Conservation (phyloP, 2,888 invertebrate species). For the Agonum fuliginosum region DNA sequence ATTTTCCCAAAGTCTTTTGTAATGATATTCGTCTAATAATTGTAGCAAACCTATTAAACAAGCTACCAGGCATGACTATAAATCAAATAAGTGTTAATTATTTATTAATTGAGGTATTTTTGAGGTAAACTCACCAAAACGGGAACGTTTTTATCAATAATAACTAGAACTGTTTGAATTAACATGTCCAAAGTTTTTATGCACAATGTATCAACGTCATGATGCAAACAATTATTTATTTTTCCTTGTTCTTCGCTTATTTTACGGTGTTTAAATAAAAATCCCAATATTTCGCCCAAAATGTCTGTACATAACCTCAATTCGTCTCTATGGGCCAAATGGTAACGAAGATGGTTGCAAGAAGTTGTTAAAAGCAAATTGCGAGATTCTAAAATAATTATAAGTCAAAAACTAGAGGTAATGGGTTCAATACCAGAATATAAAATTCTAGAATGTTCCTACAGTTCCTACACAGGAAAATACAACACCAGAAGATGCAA, state of each 20-base stretch:
- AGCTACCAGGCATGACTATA: slow-evolving; percentile 89
- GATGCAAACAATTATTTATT: slow-evolving; percentile 79
- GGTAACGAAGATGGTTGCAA: slow-evolving; percentile 89
- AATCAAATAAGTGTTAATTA: slow-evolving; percentile 64
- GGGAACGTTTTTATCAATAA: slow-evolving; percentile 85
- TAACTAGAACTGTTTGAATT: slow-evolving; percentile 88
- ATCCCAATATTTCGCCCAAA: slow-evolving; percentile 87
- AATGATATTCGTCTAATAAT: slow-evolving; percentile 90
- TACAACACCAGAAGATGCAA: too few species aligned
- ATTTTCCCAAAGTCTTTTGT: slow-evolving; percentile 90
- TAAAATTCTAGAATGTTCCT: too few species aligned
- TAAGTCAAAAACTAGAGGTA: too few species aligned
- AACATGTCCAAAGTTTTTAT: slow-evolving; percentile 88
- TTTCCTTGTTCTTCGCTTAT: slow-evolving; percentile 74
- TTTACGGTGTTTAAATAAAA: slow-evolving; percentile 75
- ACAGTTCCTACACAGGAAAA: too few species aligned
- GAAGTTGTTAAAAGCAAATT: slow-evolving; percentile 88
- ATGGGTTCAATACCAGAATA: neutral
- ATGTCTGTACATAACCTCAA: slow-evolving; percentile 90
- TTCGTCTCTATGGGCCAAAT: slow-evolving; percentile 88
- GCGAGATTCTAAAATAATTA: slow-evolving; percentile 82
- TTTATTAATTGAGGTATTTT: slow-evolving; percentile 16
- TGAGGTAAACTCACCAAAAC: slow-evolving; percentile 75
- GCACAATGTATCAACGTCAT: slow-evolving; percentile 89
- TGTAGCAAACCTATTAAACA: slow-evolving; percentile 91